A percentile compares a stretch with the other conserved stretches of the same genome.
These are phyloP conservation scores for Sandelia bainsii DNA, from an alignment of 2,797 vertebrate genomes.

Conservation along the genomic window DNA sequence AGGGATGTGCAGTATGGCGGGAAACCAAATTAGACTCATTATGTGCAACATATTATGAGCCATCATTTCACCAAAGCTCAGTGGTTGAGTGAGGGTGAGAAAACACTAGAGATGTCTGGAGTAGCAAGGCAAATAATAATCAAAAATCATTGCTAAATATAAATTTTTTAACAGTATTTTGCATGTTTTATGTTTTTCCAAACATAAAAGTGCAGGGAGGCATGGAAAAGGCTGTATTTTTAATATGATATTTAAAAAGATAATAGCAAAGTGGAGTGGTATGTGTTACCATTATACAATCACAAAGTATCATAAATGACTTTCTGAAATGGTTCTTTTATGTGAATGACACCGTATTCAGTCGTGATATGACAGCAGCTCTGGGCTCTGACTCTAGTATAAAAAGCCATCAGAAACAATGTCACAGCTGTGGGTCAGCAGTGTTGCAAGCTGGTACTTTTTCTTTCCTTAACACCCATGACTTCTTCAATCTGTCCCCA, in stretches of 20 bases:
- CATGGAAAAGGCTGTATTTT: no score
- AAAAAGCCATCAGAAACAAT: slow-evolving; percentile 45
- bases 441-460: slow-evolving; percentile 30
- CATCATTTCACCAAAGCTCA: slow-evolving; percentile 26
- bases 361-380: slow-evolving; percentile 38
- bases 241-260: background rate
- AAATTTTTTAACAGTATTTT: no score
- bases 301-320: background rate
- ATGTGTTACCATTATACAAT: background rate
- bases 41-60: slow-evolving; percentile 21
- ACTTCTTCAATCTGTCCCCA: slow-evolving; percentile 48
- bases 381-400: slow-evolving; percentile 25
- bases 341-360: slow-evolving; percentile 18
- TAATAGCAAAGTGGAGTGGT: background rate
- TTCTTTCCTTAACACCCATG: slow-evolving; percentile 42
- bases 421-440: slow-evolving; percentile 51
- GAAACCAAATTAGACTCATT: slow-evolving; percentile 62
- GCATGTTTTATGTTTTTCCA: no score
- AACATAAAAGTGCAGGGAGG: no score
- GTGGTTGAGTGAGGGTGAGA: background rate
- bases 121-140: background rate
- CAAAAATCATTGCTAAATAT: slow-evolving; percentile 1
- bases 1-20: slow-evolving; percentile 39
- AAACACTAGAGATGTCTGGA: slow-evolving; percentile 9
- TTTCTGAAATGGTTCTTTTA: slow-evolving; percentile 19